These are phyloP conservation scores for Epistrophella euchroma DNA, from an alignment of 2,888 invertebrate genomes.

Conservation along the genomic window DNA sequence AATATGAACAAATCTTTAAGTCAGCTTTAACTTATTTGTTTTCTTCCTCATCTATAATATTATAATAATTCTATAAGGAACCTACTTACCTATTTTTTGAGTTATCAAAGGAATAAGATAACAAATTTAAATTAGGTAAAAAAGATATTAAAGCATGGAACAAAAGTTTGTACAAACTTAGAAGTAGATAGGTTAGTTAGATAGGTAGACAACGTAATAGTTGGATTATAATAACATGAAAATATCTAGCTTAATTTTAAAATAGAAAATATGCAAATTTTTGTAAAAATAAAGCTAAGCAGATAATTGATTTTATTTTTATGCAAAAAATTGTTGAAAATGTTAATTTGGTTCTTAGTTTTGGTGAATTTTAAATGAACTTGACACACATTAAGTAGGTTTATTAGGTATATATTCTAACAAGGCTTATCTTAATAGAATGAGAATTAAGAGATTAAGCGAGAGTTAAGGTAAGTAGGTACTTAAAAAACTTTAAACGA, in stretches of 20 bases:
- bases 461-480: too few species aligned
- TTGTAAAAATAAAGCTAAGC: neutral
- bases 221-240: neutral
- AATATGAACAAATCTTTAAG: neutral
- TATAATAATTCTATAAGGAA: too few species aligned
- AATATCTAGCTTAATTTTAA: neutral
- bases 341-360: conserved; percentile 6
- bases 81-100: neutral
- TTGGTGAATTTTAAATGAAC: conserved; percentile 19
- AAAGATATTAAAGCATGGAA: too few species aligned
- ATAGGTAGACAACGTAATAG: too few species aligned
- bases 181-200: neutral
- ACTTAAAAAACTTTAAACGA: too few species aligned
- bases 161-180: too few species aligned
- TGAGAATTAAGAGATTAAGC: neutral
- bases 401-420: neutral
- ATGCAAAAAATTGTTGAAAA: neutral
- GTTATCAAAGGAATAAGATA: too few species aligned
- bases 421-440: neutral
- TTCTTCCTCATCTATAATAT: neutral
- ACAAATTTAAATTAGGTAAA: neutral
- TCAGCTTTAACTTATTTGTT: neutral
- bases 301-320: neutral
- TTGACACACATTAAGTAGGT: conserved; percentile 18
- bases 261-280: conserved; percentile 18